Evolutionary conservation across 2,797 vertebrate species (phyloP).

Genomic region (Anas bernieri): DNA sequence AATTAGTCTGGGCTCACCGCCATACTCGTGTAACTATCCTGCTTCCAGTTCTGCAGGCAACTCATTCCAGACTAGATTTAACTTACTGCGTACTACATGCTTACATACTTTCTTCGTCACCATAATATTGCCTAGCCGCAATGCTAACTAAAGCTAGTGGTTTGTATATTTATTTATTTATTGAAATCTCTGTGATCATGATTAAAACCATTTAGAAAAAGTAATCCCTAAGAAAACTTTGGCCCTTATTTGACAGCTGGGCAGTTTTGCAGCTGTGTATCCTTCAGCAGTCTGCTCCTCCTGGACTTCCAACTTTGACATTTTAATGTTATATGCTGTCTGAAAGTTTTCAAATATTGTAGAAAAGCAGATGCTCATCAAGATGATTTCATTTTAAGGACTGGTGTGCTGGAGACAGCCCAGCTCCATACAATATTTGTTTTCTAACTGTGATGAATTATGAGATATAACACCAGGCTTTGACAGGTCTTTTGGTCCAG

Average conservation of each 20-base stretch:
- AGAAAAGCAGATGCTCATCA: conserved; percentile 40
- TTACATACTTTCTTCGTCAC: background rate
- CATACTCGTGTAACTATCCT: conserved; percentile 21
- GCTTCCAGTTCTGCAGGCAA: conserved; percentile 48
- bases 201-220: background rate
- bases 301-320: background rate
- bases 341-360: conserved; percentile 15
- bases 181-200: background rate
- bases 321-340: background rate
- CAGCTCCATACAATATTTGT: background rate
- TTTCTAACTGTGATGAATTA: conserved; percentile 34
- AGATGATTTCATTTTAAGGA: conserved; percentile 34
- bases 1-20: conserved; percentile 61
- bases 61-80: background rate
- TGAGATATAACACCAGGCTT: background rate
- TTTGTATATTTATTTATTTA: background rate
- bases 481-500: conserved; percentile 1
- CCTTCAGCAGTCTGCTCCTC: background rate
- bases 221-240: background rate
- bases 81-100: background rate
- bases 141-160: background rate
- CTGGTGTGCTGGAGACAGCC: background rate
- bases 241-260: background rate
- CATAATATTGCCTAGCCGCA: background rate
- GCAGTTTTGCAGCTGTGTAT: background rate